Base-by-base conservation (phyloP, 2,888 invertebrate genomes). In the Psylliodes chrysocephalus region DNA sequence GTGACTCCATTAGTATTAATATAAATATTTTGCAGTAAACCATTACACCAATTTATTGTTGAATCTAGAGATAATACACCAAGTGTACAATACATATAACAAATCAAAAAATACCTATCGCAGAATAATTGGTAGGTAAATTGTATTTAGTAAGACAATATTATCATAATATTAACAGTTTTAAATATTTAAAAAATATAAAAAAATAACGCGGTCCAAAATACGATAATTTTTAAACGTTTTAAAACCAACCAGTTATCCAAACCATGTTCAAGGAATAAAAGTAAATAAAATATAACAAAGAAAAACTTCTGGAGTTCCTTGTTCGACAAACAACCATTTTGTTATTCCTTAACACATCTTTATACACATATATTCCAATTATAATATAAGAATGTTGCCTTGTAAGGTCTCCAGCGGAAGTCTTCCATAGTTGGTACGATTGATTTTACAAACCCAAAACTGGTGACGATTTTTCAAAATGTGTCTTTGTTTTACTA, bases 371-470 rank as follows among this genome's bases (percentile, higher is more conserved):
- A 22, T 52, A 59, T 61, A 64, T 60, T 63, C 63, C 49, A 63
- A 55, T 63, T 60, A 60, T 64, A 60, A 18, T 54, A 33, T 55
- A 54, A 64, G 52, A 56, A 59, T 73, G 76, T 77, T 77, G 78
- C 79, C 79, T 79, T 78, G 74, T 73, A 73, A 77, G 79, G 81
- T 80, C 79, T 81, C 81, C 80, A 79, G 81, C 73, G 81, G 81
- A 79, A 77, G 82, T 82, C 82, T 82, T 82, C 82, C 82, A 82
- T 77, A 80, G 64, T 56, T 44, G 52, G 60, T 64, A 56, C 60
- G 64, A 49, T 55, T 60, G 38, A 60, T 51, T 40, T 56, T 19
- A 46, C 60, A 33, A 30, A 28, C 42, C n/a, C 25, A 17, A 55
- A 35, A 18, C 46, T 1, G 12, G 33, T 17, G 7, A 18, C 4